phyloP scores from a whole-genome alignment of 37 sponge, comb jelly and placozoan species.

The Eunapius fragilis region DNA sequence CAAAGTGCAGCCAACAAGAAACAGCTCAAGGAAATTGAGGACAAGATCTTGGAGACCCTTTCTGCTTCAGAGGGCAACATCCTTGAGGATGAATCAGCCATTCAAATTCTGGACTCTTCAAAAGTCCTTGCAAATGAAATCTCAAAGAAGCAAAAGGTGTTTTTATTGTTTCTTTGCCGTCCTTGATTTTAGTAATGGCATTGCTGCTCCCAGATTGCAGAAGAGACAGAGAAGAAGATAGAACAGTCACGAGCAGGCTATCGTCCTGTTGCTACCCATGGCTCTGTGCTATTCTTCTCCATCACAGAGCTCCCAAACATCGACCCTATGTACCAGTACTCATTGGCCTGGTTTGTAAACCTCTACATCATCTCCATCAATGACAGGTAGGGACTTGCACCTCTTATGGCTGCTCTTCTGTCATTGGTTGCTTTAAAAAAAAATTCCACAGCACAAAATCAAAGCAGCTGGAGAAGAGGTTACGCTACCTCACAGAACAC shows the following conservation, averaged over 20 bases:
- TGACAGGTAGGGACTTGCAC: constrained; percentile 72
- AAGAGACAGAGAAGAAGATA: constrained; percentile 97
- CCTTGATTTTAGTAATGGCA: background rate
- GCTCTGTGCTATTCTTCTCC: constrained; percentile 98
- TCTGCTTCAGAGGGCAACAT: constrained; percentile 99
- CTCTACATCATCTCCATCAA: constrained; percentile 91
- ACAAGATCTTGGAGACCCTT: constrained; percentile 98
- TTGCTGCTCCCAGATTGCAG: constrained; percentile 72
- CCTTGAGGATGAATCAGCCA: constrained; percentile 97
- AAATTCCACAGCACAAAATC: constrained; percentile 86
- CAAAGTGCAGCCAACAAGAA: constrained; percentile 98
- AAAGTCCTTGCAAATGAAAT: constrained; percentile 93
- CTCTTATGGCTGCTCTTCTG: background rate
- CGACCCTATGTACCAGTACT: constrained; percentile 99
- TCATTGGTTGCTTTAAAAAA: background rate
- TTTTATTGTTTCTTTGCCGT: background rate
- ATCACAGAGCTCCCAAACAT: constrained; percentile 99
- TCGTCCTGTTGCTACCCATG: constrained; percentile 91
- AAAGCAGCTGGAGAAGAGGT: constrained; percentile 90
- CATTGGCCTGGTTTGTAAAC: constrained; percentile 97
- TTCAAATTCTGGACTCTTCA: constrained; percentile 94
- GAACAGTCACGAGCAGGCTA: constrained; percentile 99
- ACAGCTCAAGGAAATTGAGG: constrained; percentile 98
- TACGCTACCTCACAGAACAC: constrained; percentile 95
- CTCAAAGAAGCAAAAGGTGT: constrained; percentile 84